Conservation (phyloP, 2,113 vertebrate genomes). For the Lasiurus cinereus region DNA sequence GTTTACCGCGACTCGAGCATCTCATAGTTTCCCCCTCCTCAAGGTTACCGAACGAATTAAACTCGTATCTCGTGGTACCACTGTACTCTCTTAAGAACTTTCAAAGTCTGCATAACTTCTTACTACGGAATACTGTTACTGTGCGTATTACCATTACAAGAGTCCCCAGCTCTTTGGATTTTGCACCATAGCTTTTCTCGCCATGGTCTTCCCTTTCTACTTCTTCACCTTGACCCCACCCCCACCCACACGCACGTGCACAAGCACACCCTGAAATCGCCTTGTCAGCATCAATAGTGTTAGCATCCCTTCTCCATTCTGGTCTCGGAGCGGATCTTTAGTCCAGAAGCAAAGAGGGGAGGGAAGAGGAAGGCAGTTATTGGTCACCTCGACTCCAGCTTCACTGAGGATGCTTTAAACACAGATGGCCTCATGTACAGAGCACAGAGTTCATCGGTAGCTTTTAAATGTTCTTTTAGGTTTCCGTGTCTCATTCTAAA, state of each 20-base stretch:
- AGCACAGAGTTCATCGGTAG: background rate
- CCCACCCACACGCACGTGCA: background rate
- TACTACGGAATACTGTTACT: background rate
- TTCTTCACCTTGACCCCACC: background rate
- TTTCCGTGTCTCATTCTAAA: conserved; percentile 16
- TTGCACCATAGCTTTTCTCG: background rate
- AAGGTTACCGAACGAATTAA: too few relatives aligned
- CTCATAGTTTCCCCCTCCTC: too few relatives aligned
- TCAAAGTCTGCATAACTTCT: background rate
- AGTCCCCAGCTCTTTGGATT: background rate
- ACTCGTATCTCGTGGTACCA: too few relatives aligned
- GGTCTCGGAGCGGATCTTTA: background rate
- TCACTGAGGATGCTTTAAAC: background rate
- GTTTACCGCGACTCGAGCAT: too few relatives aligned
- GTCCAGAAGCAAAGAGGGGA: background rate
- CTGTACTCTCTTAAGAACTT: background rate
- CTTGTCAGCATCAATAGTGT: background rate
- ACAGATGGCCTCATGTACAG: background rate
- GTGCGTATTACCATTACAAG: background rate
- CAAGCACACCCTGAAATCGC: background rate
- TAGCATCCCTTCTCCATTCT: background rate
- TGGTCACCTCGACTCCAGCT: background rate
- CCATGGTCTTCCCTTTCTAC: background rate
- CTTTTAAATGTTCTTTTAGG: conserved; percentile 36
- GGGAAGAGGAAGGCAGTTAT: background rate